These are phyloP conservation scores for Aphelenchoides besseyi DNA, from an alignment of 1,140 invertebrate species.

Conservation along the genomic window DNA sequence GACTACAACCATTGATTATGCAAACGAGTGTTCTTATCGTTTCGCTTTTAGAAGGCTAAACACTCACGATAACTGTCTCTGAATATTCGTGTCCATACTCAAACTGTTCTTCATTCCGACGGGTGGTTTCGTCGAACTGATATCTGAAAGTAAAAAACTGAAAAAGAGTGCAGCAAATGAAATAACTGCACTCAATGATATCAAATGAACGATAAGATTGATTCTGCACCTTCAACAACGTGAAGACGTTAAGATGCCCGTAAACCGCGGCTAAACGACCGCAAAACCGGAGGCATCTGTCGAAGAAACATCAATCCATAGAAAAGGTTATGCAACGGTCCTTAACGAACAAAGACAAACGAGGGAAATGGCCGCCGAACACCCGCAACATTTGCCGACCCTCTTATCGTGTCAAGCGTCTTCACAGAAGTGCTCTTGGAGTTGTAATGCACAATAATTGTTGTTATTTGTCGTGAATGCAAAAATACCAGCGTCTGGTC, in stretches of 20 bases:
- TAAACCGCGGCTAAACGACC: too few species aligned
- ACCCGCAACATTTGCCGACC: background rate
- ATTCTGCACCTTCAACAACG: too few species aligned
- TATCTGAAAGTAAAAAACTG: conserved; percentile 29
- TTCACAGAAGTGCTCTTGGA: conserved; percentile 86
- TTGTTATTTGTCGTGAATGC: too few species aligned
- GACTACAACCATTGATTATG: too few species aligned
- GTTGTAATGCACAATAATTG: too few species aligned
- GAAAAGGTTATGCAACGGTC: conserved; percentile 11
- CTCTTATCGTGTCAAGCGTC: conserved; percentile 67
- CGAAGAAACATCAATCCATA: background rate
- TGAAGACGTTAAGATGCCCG: too few species aligned
- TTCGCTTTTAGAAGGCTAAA: too few species aligned
- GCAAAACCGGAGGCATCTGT: background rate
- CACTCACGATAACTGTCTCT: background rate
- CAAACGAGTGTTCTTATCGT: too few species aligned
- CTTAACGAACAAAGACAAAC: conserved; percentile 7
- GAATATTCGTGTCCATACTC: conserved; percentile 12
- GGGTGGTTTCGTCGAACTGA: conserved; percentile 45
- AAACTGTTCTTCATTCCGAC: conserved; percentile 45
- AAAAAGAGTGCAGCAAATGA: background rate
- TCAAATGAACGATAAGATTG: too few species aligned
- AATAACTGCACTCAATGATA: too few species aligned
- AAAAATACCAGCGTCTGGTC: too few species aligned
- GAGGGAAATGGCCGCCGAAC: too few species aligned